phyloP scores from a whole-genome alignment of 2,888 invertebrate genomes.

The Drosophila prostipennis region DNA sequence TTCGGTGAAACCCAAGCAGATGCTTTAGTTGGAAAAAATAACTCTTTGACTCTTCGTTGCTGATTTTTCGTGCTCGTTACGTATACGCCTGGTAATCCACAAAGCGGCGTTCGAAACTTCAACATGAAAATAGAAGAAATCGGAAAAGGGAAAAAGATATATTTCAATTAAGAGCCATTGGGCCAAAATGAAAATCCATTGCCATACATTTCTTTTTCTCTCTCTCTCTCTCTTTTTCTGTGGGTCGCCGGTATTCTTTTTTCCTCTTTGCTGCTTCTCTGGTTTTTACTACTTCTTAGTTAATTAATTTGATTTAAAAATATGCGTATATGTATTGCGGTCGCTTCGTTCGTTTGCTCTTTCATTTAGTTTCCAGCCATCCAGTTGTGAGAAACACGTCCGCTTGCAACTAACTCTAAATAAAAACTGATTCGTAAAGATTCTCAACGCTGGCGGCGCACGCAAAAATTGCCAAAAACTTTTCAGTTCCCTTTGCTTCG shows the following conservation, averaged over 20 bases:
- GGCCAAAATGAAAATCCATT: constrained; percentile 5
- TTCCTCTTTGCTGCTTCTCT: constrained; percentile 59
- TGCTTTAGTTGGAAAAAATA: constrained; percentile 9
- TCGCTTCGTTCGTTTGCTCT: constrained; percentile 62
- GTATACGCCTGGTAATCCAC: constrained; percentile 83
- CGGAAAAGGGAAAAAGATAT: constrained; percentile 4
- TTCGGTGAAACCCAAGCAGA: constrained; percentile 44
- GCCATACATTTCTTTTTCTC: constrained; percentile 39
- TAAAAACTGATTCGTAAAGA: constrained; percentile 78
- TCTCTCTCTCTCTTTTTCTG: not conserved
- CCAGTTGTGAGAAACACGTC: constrained; percentile 82
- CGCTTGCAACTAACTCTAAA: constrained; percentile 83
- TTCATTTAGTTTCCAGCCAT: constrained; percentile 83
- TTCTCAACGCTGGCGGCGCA: constrained; percentile 47
- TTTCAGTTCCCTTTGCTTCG: constrained; percentile 28
- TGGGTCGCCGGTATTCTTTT: not conserved
- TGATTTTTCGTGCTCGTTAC: constrained; percentile 40
- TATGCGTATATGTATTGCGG: constrained; percentile 62
- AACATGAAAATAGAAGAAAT: constrained; percentile 45
- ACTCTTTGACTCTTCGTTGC: constrained; percentile 8
- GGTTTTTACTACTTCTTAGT: constrained; percentile 60
- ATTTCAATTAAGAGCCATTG: constrained; percentile 8
- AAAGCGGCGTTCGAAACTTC: constrained; percentile 69
- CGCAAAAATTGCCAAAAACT: constrained; percentile 70
- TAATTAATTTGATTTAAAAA: constrained; percentile 68